Evolutionary conservation across 1,140 invertebrate genomes (phyloP).

Genomic region (Pogonus chalceus): DNA sequence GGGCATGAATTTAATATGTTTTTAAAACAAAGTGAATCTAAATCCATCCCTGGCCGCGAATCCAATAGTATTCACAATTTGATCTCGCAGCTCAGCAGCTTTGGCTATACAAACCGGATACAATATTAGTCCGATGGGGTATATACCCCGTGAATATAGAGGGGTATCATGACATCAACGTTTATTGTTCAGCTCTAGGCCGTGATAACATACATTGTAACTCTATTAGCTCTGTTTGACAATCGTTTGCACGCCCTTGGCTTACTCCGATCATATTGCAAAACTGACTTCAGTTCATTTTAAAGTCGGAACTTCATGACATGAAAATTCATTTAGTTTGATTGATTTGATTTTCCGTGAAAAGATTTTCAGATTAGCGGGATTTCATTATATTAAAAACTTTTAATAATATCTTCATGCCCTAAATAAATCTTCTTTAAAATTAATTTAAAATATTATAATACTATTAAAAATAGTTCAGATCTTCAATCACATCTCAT

Average conservation of each 20-base stretch:
- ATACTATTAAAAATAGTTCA: not conserved
- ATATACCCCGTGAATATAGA: not conserved
- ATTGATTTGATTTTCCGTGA: not conserved
- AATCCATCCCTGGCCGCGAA: too few species aligned
- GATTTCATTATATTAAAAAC: not conserved
- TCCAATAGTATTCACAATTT: too few species aligned
- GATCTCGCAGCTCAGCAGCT: too few species aligned
- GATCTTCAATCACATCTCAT: not conserved
- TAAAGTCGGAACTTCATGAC: not conserved
- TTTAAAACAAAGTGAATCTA: too few species aligned
- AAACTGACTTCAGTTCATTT: too few species aligned
- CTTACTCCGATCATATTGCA: too few species aligned
- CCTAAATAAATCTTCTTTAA: not conserved
- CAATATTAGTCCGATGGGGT: not conserved
- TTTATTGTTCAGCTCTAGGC: not conserved
- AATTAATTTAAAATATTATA: not conserved
- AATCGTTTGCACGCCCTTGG: not conserved
- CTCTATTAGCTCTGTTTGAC: not conserved
- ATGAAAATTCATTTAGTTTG: not conserved
- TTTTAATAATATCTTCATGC: not conserved
- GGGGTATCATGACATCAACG: not conserved
- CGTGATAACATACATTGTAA: not conserved
- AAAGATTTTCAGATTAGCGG: not conserved
- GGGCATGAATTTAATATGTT: too few species aligned
- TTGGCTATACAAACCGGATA: not conserved